Evolutionary conservation across 1,140 invertebrate species (phyloP), one percentile per base, ranked within the genome.

Genomic region (Babylonia areolata): DNA sequence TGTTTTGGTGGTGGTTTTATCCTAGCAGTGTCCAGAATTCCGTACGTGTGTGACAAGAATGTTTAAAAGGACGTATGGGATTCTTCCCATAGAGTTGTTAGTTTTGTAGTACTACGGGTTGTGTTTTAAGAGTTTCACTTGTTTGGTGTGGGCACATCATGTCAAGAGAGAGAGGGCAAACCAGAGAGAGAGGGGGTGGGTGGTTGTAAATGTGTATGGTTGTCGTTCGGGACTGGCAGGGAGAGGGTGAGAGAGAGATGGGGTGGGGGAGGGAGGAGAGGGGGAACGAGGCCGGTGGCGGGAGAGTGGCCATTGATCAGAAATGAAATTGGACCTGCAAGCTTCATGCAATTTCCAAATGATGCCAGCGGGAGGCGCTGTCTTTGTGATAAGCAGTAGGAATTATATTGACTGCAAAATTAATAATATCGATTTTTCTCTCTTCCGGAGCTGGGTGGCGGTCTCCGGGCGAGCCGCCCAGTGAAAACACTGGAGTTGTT

Each of bases 371-470:
- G 1, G 28, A 73, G 81, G 81, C 37, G 33, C 81, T 71, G 58
- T 84, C 81, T 84, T 84, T 28, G 81, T 84, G 81, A 84, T 84
- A 84, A 84, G 81, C 81, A 64, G 81, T 84, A 73, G 81, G 81
- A 84, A 84, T 84, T 84, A 84, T 84, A 84, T 84, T 84, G 81
- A 84, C 81, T 84, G 81, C 81, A 84, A 84, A 84, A 84, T 84
- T 84, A 84, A 84, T 84, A 84, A 11, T 84, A 84, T 84, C 64
- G 81, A 84, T 84, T 73, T n/a, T n/a, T n/a, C n/a, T n/a, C n/a
- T n/a, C n/a, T n/a, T n/a, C n/a, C n/a, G n/a, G n/a, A n/a, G n/a
- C n/a, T n/a, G n/a, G n/a, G n/a, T n/a, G n/a, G n/a, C n/a, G n/a
- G n/a, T n/a, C n/a, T n/a, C n/a, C n/a, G n/a, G n/a, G n/a, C n/a